Evolutionary conservation across 1,140 invertebrate genomes (phyloP).

Genomic region (Zaprionus camerounensis): DNA sequence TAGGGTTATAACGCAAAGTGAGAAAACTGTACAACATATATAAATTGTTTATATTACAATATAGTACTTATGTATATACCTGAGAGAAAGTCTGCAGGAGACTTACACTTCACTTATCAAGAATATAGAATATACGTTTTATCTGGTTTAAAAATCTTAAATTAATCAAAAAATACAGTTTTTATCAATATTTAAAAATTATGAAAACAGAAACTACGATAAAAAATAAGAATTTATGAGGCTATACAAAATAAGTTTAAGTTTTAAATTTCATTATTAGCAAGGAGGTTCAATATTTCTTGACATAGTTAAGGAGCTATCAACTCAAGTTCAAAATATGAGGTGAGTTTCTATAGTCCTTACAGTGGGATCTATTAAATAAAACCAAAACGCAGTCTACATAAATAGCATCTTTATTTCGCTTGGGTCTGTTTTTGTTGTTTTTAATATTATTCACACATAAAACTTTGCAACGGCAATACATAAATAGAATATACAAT

Average conservation of each 20-base stretch:
- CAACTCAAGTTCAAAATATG: no score
- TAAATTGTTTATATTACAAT: neutral
- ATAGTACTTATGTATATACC: neutral
- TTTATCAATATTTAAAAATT: no score
- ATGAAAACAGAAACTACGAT: neutral
- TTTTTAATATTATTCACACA: constrained; percentile 45
- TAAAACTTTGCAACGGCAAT: constrained; percentile 53
- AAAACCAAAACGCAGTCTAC: constrained; percentile 20
- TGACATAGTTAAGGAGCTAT: no score
- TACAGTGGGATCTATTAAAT: neutral
- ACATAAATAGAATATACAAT: constrained; percentile 50
- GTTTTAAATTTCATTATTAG: neutral
- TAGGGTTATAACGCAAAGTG: constrained; percentile 8
- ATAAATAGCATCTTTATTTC: constrained; percentile 60
- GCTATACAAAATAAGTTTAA: neutral
- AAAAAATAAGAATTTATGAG: no score
- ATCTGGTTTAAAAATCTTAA: no score
- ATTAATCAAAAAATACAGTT: no score
- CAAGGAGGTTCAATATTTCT: no score
- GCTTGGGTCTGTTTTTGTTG: constrained; percentile 34
- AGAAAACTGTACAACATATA: neutral
- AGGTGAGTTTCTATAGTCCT: no score
- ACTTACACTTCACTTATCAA: neutral
- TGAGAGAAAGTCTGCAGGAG: neutral
- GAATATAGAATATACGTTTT: neutral